These are phyloP conservation scores for Nyctalus aviator DNA, from an alignment of 2,797 vertebrate genomes.

Conservation along the genomic window DNA sequence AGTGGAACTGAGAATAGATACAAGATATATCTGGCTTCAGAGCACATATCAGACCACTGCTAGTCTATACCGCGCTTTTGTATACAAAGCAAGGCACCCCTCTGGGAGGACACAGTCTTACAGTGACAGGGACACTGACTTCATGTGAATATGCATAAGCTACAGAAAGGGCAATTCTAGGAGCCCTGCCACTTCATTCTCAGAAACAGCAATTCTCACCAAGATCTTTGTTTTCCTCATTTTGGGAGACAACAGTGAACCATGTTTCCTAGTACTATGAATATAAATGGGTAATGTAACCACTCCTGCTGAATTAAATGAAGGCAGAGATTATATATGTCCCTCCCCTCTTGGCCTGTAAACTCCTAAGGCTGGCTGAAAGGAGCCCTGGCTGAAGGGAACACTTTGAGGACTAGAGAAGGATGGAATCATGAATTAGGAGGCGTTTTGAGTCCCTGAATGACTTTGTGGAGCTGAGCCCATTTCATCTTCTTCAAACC, in stretches of 20 bases:
- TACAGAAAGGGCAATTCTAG: background rate
- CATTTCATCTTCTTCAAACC: background rate
- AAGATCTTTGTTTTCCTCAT: background rate
- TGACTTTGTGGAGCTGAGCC: background rate
- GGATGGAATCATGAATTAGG: background rate
- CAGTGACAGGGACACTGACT: background rate
- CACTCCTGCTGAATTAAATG: background rate
- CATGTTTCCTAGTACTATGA: background rate
- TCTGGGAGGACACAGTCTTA: background rate
- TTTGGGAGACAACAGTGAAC: background rate
- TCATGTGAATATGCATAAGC: background rate
- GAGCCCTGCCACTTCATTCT: background rate
- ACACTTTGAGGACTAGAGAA: background rate
- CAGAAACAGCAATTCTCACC: background rate
- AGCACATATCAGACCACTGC: background rate
- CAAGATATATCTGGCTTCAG: background rate
- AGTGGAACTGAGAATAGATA: background rate
- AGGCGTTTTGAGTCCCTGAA: background rate
- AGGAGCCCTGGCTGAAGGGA: background rate
- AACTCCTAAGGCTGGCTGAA: background rate
- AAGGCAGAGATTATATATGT: no score
- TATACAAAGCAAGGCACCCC: background rate
- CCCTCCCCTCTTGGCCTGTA: background rate
- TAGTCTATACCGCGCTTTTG: background rate
- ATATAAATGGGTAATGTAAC: fast-evolving